phyloP scores from a whole-genome alignment of 2,113 vertebrate species.

The Sinocyclocheilus anophthalmus region DNA sequence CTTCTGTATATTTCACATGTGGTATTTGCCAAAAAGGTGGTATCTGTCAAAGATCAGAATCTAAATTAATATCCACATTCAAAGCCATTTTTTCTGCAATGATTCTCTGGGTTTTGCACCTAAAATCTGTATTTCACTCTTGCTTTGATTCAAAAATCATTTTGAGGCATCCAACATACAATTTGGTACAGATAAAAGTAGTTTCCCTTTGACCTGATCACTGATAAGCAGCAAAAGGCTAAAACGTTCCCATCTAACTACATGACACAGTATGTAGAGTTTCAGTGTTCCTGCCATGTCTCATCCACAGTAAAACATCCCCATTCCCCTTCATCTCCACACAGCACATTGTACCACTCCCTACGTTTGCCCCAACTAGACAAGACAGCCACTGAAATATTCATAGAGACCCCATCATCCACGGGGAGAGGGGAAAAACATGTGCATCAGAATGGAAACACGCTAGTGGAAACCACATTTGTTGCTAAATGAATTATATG shows the following conservation, averaged over 20 bases:
- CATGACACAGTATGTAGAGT: background rate
- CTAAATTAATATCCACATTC: background rate
- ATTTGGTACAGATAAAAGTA: background rate
- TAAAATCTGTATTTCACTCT: background rate
- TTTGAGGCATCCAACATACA: background rate
- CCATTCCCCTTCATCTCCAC: background rate
- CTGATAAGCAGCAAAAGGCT: background rate
- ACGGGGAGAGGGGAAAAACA: background rate
- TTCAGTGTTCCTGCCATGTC: background rate
- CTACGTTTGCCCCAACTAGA: slow-evolving; percentile 12
- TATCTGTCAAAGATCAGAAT: background rate
- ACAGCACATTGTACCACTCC: background rate
- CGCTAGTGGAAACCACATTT: background rate
- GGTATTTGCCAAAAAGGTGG: background rate
- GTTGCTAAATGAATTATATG: background rate
- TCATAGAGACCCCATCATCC: slow-evolving; percentile 13
- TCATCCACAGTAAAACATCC: background rate
- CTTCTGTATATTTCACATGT: background rate
- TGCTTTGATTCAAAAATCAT: background rate
- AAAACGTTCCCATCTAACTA: background rate
- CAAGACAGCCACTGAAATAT: slow-evolving; percentile 53
- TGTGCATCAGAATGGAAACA: slow-evolving; percentile 1
- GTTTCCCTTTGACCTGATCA: background rate
- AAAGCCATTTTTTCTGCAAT: background rate
- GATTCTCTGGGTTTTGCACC: background rate